A percentile compares a stretch with the other conserved stretches of the same genome.
phyloP scores from a whole-genome alignment of 1,140 invertebrate species.

The Neodiprion pinetum region DNA sequence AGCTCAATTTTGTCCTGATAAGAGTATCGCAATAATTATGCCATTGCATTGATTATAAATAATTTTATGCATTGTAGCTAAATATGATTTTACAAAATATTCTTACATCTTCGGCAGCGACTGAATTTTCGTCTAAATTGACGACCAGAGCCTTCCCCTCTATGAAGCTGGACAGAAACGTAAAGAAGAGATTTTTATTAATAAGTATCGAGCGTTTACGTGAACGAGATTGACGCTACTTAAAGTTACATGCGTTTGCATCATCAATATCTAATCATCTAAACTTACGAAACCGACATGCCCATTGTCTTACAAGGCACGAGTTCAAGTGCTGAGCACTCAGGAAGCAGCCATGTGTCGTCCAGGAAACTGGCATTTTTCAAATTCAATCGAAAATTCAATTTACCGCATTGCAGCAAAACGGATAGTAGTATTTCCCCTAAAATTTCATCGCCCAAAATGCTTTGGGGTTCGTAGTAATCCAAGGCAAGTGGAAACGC shows the following conservation, averaged over 20 bases:
- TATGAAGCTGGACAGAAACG: conserved; percentile 58
- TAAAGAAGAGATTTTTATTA: not conserved
- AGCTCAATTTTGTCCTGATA: conserved; percentile 66
- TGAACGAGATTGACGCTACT: too few relatives aligned
- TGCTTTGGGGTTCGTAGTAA: conserved; percentile 51
- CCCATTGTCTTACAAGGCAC: conserved; percentile 66
- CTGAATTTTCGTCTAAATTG: conserved; percentile 62
- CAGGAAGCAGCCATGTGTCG: conserved; percentile 64
- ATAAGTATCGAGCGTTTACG: not conserved
- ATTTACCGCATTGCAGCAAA: conserved; percentile 62
- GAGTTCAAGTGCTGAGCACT: conserved; percentile 58
- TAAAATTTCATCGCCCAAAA: conserved; percentile 67
- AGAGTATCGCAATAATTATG: conserved; percentile 25
- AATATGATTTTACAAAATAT: conserved; percentile 16
- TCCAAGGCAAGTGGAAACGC: conserved; percentile 39
- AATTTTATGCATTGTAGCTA: not conserved
- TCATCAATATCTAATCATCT: not conserved
- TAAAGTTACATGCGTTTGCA: too few relatives aligned
- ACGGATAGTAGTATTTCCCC: conserved; percentile 67
- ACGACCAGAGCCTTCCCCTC: conserved; percentile 64
- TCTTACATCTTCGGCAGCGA: conserved; percentile 67
- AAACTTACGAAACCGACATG: conserved; percentile 62
- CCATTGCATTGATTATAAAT: not conserved
- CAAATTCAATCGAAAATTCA: conserved; percentile 64
- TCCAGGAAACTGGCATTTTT: conserved; percentile 65